Conservation (phyloP, 2,888 invertebrate genomes). For the Synanthedon vespiformis region DNA sequence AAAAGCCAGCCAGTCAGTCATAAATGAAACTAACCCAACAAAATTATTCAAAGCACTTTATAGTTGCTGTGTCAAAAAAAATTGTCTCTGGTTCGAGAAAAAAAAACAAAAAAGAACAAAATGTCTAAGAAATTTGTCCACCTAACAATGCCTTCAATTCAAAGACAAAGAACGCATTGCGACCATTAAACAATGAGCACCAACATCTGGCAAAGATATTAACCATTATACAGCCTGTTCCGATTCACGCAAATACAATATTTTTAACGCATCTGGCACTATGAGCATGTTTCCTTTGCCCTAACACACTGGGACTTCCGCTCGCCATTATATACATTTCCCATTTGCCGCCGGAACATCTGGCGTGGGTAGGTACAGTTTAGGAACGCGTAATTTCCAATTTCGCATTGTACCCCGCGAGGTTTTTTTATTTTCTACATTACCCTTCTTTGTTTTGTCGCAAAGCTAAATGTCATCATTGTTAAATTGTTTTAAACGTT, state of each 20-base stretch:
- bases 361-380: conserved; percentile 1
- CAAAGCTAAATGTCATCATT: too few species aligned
- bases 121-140: too few species aligned
- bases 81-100: too few species aligned
- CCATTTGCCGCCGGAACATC: conserved; percentile 2
- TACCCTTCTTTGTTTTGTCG: background rate
- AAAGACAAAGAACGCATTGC: background rate
- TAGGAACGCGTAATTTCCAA: background rate
- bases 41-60: too few species aligned
- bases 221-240: background rate
- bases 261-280: conserved; percentile 8
- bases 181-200: conserved; percentile 1
- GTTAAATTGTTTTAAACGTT: too few species aligned
- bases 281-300: conserved; percentile 4
- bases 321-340: conserved; percentile 2
- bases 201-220: conserved; percentile 3
- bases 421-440: background rate
- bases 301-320: conserved; percentile 4
- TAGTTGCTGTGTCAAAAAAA: too few species aligned
- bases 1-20: too few species aligned
- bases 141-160: too few species aligned
- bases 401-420: background rate
- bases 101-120: too few species aligned
- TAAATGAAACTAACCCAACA: too few species aligned
- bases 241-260: conserved; percentile 7